These are phyloP conservation scores for Pocillopora grandis DNA, from an alignment of 92 coral and sea anemone species.

Conservation along the genomic window DNA sequence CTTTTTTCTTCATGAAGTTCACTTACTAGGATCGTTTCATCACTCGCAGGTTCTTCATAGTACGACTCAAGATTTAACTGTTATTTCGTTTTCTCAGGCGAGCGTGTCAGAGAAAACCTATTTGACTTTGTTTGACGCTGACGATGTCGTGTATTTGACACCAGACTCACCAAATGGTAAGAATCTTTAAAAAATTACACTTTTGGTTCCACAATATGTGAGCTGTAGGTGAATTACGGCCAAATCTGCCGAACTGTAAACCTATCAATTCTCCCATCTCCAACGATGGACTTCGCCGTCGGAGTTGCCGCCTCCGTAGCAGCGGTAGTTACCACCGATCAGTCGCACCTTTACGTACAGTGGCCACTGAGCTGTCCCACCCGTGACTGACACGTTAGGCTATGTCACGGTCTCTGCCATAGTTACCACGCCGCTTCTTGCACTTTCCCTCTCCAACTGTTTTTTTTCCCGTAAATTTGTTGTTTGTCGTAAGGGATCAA, in stretches of 20 bases:
- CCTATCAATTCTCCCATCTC: background rate
- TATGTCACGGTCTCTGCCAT: background rate
- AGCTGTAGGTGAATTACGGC: background rate
- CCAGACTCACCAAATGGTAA: conserved; percentile 71
- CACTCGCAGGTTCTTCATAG: background rate
- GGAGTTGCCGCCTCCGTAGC: too few relatives aligned
- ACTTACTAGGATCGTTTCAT: too few relatives aligned
- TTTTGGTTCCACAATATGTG: background rate
- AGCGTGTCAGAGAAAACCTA: conserved; percentile 27
- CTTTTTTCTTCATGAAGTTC: too few relatives aligned
- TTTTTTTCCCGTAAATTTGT: too few relatives aligned
- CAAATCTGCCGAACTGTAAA: background rate
- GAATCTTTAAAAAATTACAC: background rate
- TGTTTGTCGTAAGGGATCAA: too few relatives aligned
- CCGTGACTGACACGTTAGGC: background rate
- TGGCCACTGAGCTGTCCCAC: too few relatives aligned
- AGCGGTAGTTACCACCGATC: too few relatives aligned
- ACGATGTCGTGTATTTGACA: conserved; percentile 55
- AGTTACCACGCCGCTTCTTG: background rate
- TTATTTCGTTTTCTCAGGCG: conserved; percentile 25
- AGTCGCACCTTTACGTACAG: too few relatives aligned
- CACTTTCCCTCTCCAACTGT: too few relatives aligned
- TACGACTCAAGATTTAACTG: background rate
- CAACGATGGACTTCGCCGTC: too few relatives aligned
- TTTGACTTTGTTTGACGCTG: conserved; percentile 35